Evolutionary conservation across 2,888 invertebrate species (phyloP), one percentile per base, ranked within the genome.

Genomic region (Drosophila yooni): DNA sequence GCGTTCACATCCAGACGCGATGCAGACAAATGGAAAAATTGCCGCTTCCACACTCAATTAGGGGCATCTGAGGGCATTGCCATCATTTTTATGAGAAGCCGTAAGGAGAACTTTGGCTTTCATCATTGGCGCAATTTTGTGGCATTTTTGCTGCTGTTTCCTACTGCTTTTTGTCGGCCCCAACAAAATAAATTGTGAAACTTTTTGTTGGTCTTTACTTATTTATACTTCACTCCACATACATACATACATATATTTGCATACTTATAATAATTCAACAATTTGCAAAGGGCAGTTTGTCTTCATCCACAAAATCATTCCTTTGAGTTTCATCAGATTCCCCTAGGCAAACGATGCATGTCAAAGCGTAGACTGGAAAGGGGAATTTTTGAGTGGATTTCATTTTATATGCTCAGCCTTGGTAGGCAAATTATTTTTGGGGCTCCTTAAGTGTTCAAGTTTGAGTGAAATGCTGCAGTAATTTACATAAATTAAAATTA

Each of bases 51-150:
- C 70, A 70, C 71, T 48, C 71, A 70, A 70, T 70, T 70, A 70
- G n/a, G 70, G 70, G 54, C 40, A 70, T 48, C 36, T 36, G 69
- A 48, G 70, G 70, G 70, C 52, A 70, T 46, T 62, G 62, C 40
- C 70, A 51, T 62, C 70, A 56, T 43, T 51, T 63, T 70, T 51
- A 56, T 70, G 62, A 15, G 50, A 40, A 43, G 54, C 50, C 50
- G 54, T 62, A 70, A 36, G 62, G 31, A 36, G n/a, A 62, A 62
- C 70, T 70, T 70, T 61, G 60, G 70, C 70, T 70, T 70, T 53
- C 62, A 73, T 82, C 66, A 80, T 76, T 70, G 81, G 66, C 70
- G 74, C 72, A 77, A 83, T 83, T 82, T 74, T 81, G 81, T 62
- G 83, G 81, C 73, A 43, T 52, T 57, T 63, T 40, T 38, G 31